A percentile compares a stretch with the other conserved stretches of the same genome.
Evolutionary conservation across 2,888 invertebrate genomes (phyloP).

Genomic region (Anthoptus insignis): DNA sequence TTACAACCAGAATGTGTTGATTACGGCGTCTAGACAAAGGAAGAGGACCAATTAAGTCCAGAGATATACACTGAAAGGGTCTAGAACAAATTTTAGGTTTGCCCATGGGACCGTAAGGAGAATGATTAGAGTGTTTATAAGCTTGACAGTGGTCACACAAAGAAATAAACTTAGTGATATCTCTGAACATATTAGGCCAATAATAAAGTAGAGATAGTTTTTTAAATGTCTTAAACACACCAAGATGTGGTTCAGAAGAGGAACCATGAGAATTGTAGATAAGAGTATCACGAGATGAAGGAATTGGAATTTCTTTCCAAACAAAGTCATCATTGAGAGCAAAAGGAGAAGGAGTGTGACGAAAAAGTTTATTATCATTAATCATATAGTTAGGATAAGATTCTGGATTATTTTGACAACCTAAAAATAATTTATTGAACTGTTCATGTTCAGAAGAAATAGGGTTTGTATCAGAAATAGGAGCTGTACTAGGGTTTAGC

Average conservation of each 20-base stretch:
- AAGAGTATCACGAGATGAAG: neutral
- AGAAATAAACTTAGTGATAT: slow-evolving; percentile 20
- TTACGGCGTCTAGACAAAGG: neutral
- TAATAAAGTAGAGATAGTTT: neutral
- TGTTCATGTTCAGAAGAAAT: too few species aligned
- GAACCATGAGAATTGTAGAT: neutral
- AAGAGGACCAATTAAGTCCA: neutral
- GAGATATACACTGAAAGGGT: slow-evolving; percentile 23
- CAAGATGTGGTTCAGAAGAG: neutral
- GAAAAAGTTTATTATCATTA: neutral
- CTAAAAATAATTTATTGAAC: neutral
- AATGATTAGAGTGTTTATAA: slow-evolving; percentile 27
- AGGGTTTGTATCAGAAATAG: too few species aligned
- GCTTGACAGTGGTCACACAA: slow-evolving; percentile 23
- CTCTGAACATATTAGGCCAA: slow-evolving; percentile 13
- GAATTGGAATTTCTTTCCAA: slow-evolving; percentile 8
- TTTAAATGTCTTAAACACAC: neutral
- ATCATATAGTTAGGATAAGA: slow-evolving; percentile 7
- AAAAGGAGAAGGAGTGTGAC: neutral
- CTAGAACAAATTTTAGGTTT: slow-evolving; percentile 38
- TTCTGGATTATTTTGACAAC: neutral
- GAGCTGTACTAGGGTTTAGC: too few species aligned
- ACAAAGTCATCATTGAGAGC: neutral
- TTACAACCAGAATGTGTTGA: neutral
- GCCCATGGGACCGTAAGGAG: slow-evolving; percentile 32